Evolutionary conservation across 2,113 vertebrate genomes (phyloP).

Genomic region (Oriolus oriolus): DNA sequence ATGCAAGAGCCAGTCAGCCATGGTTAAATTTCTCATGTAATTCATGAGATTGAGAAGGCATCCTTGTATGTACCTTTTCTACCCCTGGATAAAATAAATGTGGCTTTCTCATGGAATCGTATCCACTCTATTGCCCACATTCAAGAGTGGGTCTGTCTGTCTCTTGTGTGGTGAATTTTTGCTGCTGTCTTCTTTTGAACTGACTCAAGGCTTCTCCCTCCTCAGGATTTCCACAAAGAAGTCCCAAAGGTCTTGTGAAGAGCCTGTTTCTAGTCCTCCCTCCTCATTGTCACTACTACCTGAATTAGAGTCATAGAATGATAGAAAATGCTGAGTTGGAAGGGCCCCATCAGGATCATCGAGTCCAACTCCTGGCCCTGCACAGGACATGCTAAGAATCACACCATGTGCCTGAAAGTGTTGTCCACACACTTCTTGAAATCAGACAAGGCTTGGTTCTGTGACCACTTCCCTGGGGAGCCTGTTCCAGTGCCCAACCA

Average conservation of each 20-base stretch:
- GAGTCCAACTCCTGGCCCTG: not conserved
- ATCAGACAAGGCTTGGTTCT: not conserved
- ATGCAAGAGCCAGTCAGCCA: not conserved
- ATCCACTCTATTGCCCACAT: not conserved
- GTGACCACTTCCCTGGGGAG: not conserved
- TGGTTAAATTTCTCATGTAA: not conserved
- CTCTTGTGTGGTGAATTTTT: not conserved
- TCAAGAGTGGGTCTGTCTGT: not conserved
- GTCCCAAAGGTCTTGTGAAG: not conserved
- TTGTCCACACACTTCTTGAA: not conserved
- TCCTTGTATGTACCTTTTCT: not conserved
- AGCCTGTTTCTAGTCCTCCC: not conserved
- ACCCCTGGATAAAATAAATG: not conserved
- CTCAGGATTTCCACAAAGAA: not conserved
- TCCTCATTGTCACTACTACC: not conserved
- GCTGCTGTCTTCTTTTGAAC: not conserved
- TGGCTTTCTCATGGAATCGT: not conserved
- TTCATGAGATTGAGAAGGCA: not conserved
- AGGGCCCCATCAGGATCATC: not conserved
- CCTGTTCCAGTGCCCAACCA: not conserved
- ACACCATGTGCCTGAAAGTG: not conserved
- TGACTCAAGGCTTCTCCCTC: not conserved
- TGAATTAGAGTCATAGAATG: not conserved
- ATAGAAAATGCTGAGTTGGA: not conserved
- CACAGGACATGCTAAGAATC: not conserved